Percentiles rank a stretch among this genome's conserved stretches.
phyloP scores from a whole-genome alignment of 2,113 vertebrate species.

The Mobula hypostoma region DNA sequence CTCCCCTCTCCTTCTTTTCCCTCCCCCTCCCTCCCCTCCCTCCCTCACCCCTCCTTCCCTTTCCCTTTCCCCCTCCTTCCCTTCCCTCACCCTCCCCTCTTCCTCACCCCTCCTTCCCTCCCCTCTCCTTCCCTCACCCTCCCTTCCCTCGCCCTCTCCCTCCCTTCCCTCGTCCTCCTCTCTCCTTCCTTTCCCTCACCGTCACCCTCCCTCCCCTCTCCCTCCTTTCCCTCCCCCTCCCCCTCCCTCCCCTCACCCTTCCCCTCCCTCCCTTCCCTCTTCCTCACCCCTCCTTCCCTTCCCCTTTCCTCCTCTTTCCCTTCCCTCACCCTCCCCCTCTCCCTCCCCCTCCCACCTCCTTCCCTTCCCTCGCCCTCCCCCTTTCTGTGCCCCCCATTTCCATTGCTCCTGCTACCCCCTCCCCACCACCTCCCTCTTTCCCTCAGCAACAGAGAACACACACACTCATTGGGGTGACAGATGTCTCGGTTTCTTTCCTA shows the following conservation, averaged over 20 bases:
- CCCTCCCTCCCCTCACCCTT: slow-evolving; percentile 44
- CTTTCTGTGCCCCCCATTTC: no score
- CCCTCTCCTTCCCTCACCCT: slow-evolving; percentile 41
- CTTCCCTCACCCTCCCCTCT: slow-evolving; percentile 41
- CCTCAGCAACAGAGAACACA: no score
- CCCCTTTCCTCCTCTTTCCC: slow-evolving; percentile 42
- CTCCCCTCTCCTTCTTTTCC: no score
- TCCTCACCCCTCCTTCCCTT: no score
- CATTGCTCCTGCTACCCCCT: no score
- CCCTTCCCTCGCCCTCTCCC: slow-evolving; percentile 43
- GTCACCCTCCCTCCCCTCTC: slow-evolving; percentile 42
- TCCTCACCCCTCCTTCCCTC: neutral
- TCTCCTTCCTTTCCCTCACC: slow-evolving; percentile 45
- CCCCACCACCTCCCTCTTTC: no score
- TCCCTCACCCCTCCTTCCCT: neutral
- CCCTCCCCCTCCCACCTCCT: slow-evolving; percentile 39
- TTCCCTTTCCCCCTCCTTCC: no score
- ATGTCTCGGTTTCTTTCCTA: no score
- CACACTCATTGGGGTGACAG: no score
- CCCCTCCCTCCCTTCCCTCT: slow-evolving; percentile 40
- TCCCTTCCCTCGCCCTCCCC: slow-evolving; percentile 30
- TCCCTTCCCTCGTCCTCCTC: slow-evolving; percentile 44
- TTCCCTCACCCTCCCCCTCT: slow-evolving; percentile 41
- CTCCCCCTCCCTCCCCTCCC: neutral
- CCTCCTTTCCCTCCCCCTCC: slow-evolving; percentile 46